Base-by-base conservation (phyloP, 1,140 invertebrate genomes). In the Papilio aristodemus region DNA sequence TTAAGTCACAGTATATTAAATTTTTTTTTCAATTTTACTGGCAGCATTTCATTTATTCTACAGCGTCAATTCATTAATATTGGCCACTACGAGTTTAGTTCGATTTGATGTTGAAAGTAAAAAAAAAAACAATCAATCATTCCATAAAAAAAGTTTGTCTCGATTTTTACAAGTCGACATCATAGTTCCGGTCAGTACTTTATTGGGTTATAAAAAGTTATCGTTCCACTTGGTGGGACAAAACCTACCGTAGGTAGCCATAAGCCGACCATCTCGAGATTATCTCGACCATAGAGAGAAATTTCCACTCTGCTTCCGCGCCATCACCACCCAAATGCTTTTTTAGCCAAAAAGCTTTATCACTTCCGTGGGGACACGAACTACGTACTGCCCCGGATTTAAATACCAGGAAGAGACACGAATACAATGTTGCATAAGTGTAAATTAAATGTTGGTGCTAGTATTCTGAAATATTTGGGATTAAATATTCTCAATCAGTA, bases 311-410 rank as follows among this genome's bases (percentile, higher is more conserved):
- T 71, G 80, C 84, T 91, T 91, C 87, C 87, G 81, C 82, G 67
- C 85, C 86, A 88, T 87, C 82, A 81, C 80, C 84, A 64, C 73
- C 80, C 83, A 73, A 89, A 91, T 85, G 83, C 80, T 87, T 91
- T 90, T 91, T 91, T 90, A 85, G 84, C 80, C 86, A 87, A 89
- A 89, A 87, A 88, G 85, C 84, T 91, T 91, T 91, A 91, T 91
- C 87, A 90, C 87, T 91, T 91, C 89, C 89, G 85, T 86, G 84
- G 87, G 87, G 84, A 79, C 75, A 71, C 71, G 78, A 75, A 72
- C 69, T 78, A 69, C 74, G 79, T 74, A 72, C 75, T 58, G 72
- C 76, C 71, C 2, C 60, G 69, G 41, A 69, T 50, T 11, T 27
- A 50, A 6, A 32, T 10, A 6, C 25, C 75, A 77, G 13, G 73